Evolutionary conservation across 2,797 vertebrate species (phyloP).

Genomic region (Thamnophis elegans): DNA sequence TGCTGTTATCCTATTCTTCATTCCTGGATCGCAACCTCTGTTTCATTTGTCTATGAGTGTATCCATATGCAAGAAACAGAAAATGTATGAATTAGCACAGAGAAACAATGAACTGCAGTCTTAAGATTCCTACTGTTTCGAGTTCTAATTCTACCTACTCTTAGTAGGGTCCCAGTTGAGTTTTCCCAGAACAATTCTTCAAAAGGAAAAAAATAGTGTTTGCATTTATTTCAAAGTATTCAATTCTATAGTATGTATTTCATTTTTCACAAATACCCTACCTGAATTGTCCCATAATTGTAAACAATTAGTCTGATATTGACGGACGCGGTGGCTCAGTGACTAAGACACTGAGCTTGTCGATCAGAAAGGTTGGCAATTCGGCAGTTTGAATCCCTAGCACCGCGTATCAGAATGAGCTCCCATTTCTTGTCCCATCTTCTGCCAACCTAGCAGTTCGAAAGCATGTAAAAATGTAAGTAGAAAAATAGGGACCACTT

Average conservation of each 20-base stretch:
- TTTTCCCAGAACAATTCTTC: neutral
- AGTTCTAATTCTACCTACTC: neutral
- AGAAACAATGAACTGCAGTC: neutral
- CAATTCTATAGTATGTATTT: neutral
- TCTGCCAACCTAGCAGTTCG: too few relatives aligned
- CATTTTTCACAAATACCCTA: neutral
- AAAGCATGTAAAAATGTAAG: too few relatives aligned
- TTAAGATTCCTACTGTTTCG: neutral
- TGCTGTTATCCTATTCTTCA: neutral
- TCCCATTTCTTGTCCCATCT: too few relatives aligned
- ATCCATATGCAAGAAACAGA: neutral
- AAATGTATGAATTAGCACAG: neutral
- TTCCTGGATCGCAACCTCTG: neutral
- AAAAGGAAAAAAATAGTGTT: neutral
- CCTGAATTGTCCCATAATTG: neutral
- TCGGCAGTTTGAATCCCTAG: too few relatives aligned
- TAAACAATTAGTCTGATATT: too few relatives aligned
- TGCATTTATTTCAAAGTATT: neutral
- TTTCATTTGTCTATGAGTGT: neutral
- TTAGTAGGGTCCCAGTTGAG: too few relatives aligned
- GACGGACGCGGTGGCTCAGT: too few relatives aligned
- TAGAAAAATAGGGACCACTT: too few relatives aligned
- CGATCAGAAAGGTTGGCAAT: too few relatives aligned
- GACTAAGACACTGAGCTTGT: too few relatives aligned
- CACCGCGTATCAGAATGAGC: too few relatives aligned